phyloP scores from a whole-genome alignment of 2,888 invertebrate species.

The Tetropium fuscum region DNA sequence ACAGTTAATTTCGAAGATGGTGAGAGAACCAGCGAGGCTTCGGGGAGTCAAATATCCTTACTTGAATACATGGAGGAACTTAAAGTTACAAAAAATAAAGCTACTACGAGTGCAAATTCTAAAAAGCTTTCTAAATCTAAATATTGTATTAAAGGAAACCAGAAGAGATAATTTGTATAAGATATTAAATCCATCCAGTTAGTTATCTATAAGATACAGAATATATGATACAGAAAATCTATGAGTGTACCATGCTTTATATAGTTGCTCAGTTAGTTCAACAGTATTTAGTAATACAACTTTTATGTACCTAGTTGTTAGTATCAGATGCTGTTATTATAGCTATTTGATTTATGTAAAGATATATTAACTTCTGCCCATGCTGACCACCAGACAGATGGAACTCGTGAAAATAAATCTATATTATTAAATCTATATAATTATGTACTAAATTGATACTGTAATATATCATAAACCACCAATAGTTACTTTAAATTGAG shows the following conservation, averaged over 20 bases:
- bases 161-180: constrained; percentile 34
- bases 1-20: background rate
- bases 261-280: constrained; percentile 8
- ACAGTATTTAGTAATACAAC: constrained; percentile 21
- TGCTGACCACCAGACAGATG: constrained; percentile 38
- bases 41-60: constrained; percentile 56
- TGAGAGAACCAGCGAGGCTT: constrained; percentile 28
- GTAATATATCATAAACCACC: constrained; percentile 31
- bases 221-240: constrained; percentile 32
- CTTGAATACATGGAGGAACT: constrained; percentile 59
- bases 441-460: constrained; percentile 31
- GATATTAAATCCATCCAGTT: constrained; percentile 23
- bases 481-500: background rate
- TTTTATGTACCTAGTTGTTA: constrained; percentile 30
- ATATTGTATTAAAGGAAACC: constrained; percentile 36
- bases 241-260: constrained; percentile 30
- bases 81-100: constrained; percentile 38
- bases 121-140: constrained; percentile 27
- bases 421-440: constrained; percentile 39
- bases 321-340: constrained; percentile 38
- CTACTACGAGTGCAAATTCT: background rate
- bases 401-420: constrained; percentile 41
- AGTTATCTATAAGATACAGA: constrained; percentile 21
- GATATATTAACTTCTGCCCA: constrained; percentile 42
- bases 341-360: constrained; percentile 41